These are phyloP conservation scores for Myotis yumanensis DNA, from an alignment of 2,113 vertebrate species.

Conservation along the genomic window DNA sequence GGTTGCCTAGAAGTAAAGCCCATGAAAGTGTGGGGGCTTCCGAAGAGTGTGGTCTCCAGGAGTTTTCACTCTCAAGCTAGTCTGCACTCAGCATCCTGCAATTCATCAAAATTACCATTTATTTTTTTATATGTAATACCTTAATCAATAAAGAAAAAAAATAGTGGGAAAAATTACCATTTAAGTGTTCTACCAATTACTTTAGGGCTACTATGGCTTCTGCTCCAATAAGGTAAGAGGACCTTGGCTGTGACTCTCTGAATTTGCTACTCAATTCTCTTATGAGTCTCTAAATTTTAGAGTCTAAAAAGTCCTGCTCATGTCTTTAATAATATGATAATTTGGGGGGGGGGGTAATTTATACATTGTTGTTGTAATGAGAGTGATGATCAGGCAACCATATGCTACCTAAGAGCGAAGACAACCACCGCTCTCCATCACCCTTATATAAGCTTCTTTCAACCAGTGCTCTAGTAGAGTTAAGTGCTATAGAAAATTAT, in stretches of 20 bases:
- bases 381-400: not conserved
- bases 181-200: not conserved
- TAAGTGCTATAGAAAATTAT: conserved; percentile 6
- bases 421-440: not conserved
- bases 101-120: not conserved
- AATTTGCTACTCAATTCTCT: not conserved
- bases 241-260: not conserved
- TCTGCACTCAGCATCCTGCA: not conserved
- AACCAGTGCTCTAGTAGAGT: not conserved
- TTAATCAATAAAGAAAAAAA: no score
- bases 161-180: no score
- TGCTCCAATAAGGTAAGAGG: not conserved
- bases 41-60: not conserved
- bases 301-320: not conserved
- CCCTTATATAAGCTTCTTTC: not conserved
- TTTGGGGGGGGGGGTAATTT: not conserved
- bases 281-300: not conserved
- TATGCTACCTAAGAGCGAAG: not conserved
- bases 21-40: not conserved
- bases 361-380: not conserved
- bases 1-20: not conserved
- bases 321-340: not conserved
- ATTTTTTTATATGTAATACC: no score
- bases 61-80: not conserved
- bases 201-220: not conserved